Percentiles rank a stretch among this genome's conserved stretches.
These are phyloP conservation scores for Drosophila emarginata DNA, from an alignment of 2,888 invertebrate species.

Conservation along the genomic window DNA sequence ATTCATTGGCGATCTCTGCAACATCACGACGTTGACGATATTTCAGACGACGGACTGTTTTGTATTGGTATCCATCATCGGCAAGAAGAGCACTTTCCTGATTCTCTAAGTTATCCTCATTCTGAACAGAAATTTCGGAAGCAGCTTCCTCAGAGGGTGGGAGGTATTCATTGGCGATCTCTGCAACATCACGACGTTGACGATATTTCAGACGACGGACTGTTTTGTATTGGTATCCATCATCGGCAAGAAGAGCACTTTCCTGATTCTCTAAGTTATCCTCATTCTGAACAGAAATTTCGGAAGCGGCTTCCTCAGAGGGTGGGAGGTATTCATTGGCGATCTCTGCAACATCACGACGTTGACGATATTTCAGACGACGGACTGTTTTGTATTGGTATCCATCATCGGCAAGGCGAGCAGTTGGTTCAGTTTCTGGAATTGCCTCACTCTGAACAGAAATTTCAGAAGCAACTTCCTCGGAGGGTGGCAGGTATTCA, in stretches of 20 bases:
- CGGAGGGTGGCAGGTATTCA: conserved; percentile 17
- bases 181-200: conserved; percentile 61
- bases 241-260: conserved; percentile 37
- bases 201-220: conserved; percentile 58
- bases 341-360: conserved; percentile 51
- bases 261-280: conserved; percentile 26
- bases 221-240: conserved; percentile 60
- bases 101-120: conserved; percentile 19
- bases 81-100: conserved; percentile 42
- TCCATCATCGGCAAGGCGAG: conserved; percentile 32
- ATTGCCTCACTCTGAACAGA: conserved; percentile 8
- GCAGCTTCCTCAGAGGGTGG: conserved; percentile 34
- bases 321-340: conserved; percentile 37
- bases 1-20: conserved; percentile 43
- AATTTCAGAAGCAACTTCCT: conserved; percentile 24
- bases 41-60: conserved; percentile 53
- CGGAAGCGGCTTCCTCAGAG: conserved; percentile 8
- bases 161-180: conserved; percentile 49
- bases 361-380: conserved; percentile 36
- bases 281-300: background rate
- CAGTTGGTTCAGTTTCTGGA: conserved; percentile 32
- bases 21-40: conserved; percentile 60
- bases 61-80: conserved; percentile 55
- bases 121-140: conserved; percentile 10
- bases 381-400: conserved; percentile 33